Conservation (phyloP, 2,888 invertebrate genomes). For the Drepanosiphum platanoidis region DNA sequence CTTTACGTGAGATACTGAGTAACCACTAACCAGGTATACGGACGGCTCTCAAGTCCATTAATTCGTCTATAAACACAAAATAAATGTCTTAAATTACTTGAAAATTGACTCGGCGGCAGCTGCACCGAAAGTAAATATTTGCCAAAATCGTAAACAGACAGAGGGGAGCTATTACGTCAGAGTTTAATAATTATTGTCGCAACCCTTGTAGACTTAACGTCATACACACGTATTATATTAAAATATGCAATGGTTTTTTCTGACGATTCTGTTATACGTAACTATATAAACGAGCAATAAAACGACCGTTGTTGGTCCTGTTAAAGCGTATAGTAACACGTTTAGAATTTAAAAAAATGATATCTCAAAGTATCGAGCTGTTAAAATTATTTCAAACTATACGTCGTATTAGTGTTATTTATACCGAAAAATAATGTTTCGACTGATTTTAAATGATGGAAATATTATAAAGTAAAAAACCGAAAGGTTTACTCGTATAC, state of each 20-base stretch:
- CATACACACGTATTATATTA: not conserved
- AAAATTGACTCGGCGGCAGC: conserved; percentile 42
- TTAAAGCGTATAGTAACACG: too few species aligned
- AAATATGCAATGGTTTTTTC: not conserved
- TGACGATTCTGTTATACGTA: not conserved
- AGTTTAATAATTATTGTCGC: conserved; percentile 35
- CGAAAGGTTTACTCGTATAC: too few species aligned
- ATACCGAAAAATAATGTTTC: too few species aligned
- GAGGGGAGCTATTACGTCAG: conserved; percentile 43
- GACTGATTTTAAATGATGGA: too few species aligned
- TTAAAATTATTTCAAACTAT: too few species aligned
- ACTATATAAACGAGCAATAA: not conserved
- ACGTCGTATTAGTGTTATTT: too few species aligned
- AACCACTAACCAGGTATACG: not conserved
- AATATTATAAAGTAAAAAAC: too few species aligned
- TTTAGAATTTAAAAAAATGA: too few species aligned
- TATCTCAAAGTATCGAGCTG: too few species aligned
- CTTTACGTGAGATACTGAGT: not conserved
- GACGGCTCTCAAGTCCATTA: conserved; percentile 11
- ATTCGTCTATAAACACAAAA: conserved; percentile 27
- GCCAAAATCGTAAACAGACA: conserved; percentile 31
- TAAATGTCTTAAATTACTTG: conserved; percentile 46
- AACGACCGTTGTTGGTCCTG: not conserved
- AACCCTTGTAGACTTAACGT: not conserved
- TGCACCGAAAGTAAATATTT: conserved; percentile 49